Percentiles rank a stretch among this genome's conserved stretches.
Conservation (phyloP, 2,888 invertebrate genomes). For the Conchocele bisecta region DNA sequence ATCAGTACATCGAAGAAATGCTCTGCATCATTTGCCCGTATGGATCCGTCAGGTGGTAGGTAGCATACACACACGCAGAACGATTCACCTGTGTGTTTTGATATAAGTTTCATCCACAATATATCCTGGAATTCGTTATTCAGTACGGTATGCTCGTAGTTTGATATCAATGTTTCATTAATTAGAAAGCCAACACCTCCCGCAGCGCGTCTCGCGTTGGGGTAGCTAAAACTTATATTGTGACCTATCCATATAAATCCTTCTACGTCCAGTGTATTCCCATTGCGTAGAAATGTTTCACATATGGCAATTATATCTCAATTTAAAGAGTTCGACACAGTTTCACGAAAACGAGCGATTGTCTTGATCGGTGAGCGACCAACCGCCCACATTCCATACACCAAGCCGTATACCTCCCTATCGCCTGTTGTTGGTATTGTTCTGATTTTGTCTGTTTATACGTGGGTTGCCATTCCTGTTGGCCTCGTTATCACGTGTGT, state of each 20-base stretch:
- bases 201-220: not conserved
- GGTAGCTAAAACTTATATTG: not conserved
- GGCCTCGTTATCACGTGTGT: no score
- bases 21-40: not conserved
- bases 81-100: not conserved
- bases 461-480: no score
- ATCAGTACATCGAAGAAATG: no score
- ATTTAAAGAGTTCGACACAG: not conserved
- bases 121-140: not conserved
- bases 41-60: not conserved
- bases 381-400: constrained; percentile 13
- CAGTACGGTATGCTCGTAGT: not conserved
- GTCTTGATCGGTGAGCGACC: constrained; percentile 1
- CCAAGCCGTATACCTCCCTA: constrained; percentile 10
- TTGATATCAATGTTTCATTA: not conserved
- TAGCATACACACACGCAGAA: not conserved
- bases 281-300: not conserved
- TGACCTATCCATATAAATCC: not conserved
- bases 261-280: not conserved
- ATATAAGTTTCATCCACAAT: not conserved
- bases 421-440: no score
- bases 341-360: not conserved
- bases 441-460: no score
- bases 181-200: not conserved
- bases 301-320: not conserved